Base-by-base conservation (phyloP, 2,113 vertebrate species). In the Felis chaus region DNA sequence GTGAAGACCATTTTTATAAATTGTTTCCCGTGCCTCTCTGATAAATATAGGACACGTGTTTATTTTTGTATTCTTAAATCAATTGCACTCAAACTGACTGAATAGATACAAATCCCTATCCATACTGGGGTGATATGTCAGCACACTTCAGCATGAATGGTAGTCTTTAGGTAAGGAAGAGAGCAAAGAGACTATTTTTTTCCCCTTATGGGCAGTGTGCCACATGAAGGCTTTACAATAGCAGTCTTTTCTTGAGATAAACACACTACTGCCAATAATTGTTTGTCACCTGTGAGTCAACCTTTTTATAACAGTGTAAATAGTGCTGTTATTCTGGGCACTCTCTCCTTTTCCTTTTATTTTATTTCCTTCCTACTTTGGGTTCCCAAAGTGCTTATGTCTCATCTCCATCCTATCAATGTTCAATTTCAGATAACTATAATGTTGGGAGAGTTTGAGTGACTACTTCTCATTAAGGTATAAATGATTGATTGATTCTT, bases 381-480 rank as follows among this genome's bases (percentile, higher is more conserved):
- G n/a, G 36, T 73, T 73, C 4, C 16, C 29, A 55, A 86, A 74
- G 18, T 91, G 27, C 2, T 74, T 82, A 48, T 85, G 5, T 48
- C 69, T 94, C 74, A 94, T 95, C 73, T 89, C 66, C 41, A 90
- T 57, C 50, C 27, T 78, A 82, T 92, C 95, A 94, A 39, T 91
- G 93, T 68, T 93, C 69, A 84, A 76, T 91, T 96, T 97, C 57
- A 92, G 89, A 73, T 76, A 93, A 91, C 48, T 92, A 29, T 92
- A 84, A 97, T 89, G 71, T 94, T 95, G 66, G 66, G 48, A 97
- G 25, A 29, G n/a, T 97, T 94, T 97, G 92, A 98, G 93, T 96
- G 97, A 98, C 95, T 95, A 97, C 68, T 97, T 96, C 97, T 97
- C 93, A 98, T 98, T 97, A 98, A 97, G 61, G 96, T 91, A 93